Conservation (phyloP, 2,797 vertebrate genomes). For the Amphiprion clarkii region DNA sequence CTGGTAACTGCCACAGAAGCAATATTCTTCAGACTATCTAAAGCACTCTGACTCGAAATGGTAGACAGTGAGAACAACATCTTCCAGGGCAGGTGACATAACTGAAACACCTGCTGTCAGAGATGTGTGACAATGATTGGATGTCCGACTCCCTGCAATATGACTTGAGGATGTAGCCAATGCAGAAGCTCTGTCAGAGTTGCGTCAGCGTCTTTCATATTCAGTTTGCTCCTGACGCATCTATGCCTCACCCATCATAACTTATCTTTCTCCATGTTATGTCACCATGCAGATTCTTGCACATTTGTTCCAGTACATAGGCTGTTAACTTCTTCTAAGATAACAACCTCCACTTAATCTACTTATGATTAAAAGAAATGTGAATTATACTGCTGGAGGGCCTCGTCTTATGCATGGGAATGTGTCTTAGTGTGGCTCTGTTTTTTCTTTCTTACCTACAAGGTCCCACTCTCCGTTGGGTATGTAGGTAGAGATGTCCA, state of each 20-base stretch:
- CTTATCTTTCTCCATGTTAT: not conserved
- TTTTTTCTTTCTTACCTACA: slow-evolving; percentile 83
- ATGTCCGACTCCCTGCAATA: slow-evolving; percentile 13
- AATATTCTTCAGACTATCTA: not conserved
- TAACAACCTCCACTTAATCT: too few relatives aligned
- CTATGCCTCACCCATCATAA: not conserved
- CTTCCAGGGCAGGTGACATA: not conserved
- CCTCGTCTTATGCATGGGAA: not conserved
- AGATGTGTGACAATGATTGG: slow-evolving; percentile 21
- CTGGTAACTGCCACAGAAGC: not conserved
- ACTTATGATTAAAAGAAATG: not conserved
- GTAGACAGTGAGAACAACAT: slow-evolving; percentile 20
- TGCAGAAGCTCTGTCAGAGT: not conserved
- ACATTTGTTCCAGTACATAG: not conserved
- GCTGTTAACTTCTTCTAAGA: not conserved
- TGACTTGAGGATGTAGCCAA: slow-evolving; percentile 8
- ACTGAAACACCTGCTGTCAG: slow-evolving; percentile 32
- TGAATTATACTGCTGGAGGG: not conserved
- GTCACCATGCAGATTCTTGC: not conserved
- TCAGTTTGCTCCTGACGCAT: not conserved
- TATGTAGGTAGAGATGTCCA: slow-evolving; percentile 92
- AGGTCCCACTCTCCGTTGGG: slow-evolving; percentile 95
- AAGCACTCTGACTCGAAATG: not conserved
- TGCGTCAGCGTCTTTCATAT: slow-evolving; percentile 1
- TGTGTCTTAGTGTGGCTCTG: not conserved